Percentiles rank a stretch among this genome's conserved stretches.
Evolutionary conservation across 2,113 vertebrate genomes (phyloP).

Genomic region (Psammodynastes pulverulentus): DNA sequence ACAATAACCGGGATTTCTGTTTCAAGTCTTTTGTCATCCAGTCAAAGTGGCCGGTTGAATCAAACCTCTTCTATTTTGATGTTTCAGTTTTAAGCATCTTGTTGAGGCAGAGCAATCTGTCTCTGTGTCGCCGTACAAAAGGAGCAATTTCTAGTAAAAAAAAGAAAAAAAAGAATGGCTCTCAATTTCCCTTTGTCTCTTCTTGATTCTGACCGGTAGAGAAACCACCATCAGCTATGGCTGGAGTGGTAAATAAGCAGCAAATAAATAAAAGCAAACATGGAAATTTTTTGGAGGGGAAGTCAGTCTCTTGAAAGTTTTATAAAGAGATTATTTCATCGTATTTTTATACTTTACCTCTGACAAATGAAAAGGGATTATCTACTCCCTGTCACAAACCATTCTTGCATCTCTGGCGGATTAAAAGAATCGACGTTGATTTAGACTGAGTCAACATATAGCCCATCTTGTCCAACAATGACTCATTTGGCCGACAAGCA

Average conservation of each 20-base stretch:
- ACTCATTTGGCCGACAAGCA: not conserved
- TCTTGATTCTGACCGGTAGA: not conserved
- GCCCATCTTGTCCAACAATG: not conserved
- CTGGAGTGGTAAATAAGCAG: not conserved
- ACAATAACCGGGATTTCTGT: not conserved
- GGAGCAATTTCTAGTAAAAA: not conserved
- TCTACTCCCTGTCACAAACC: not conserved
- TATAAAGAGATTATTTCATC: not conserved
- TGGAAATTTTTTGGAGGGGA: not conserved
- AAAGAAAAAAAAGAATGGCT: not conserved
- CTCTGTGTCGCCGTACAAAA: not conserved
- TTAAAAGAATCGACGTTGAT: not conserved
- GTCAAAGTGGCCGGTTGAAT: not conserved
- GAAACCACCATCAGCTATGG: not conserved
- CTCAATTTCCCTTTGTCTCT: not conserved
- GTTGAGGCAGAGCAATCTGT: not conserved
- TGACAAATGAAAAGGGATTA: not conserved
- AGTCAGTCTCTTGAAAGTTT: not conserved
- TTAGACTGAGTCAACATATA: not conserved
- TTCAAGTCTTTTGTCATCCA: not conserved
- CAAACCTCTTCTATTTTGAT: not conserved
- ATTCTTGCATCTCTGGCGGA: not conserved
- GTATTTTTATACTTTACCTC: not conserved
- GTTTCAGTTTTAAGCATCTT: not conserved
- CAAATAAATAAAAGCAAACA: not conserved